Conservation (phyloP, 2,888 invertebrate genomes). For the Julus scandinavius region DNA sequence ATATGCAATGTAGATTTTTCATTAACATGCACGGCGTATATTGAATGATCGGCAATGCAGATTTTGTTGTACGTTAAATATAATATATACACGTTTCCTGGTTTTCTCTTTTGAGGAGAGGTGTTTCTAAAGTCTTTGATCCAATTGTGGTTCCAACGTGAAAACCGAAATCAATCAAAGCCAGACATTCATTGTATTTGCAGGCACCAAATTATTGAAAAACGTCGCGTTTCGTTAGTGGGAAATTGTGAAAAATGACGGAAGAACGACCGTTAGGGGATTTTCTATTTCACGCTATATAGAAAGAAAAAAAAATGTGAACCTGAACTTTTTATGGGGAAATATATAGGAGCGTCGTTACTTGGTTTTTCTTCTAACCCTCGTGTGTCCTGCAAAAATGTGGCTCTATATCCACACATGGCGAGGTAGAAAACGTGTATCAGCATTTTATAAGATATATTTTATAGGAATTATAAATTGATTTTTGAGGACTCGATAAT, state of each 20-base stretch:
- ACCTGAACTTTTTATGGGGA: not conserved
- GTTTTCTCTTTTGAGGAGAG: not conserved
- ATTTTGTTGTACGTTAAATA: not conserved
- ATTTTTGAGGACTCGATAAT: conserved; percentile 22
- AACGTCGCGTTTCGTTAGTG: conserved; percentile 34
- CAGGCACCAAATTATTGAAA: conserved; percentile 44
- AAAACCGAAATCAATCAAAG: conserved; percentile 6
- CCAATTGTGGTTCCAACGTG: not conserved
- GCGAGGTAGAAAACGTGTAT: not conserved
- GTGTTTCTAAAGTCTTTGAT: conserved; percentile 29
- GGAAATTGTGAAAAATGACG: conserved; percentile 25
- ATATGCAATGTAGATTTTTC: not conserved
- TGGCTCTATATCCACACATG: not conserved
- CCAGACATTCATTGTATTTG: conserved; percentile 25
- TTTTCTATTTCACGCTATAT: not conserved
- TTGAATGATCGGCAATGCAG: not conserved
- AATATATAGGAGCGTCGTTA: not conserved
- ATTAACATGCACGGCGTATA: not conserved
- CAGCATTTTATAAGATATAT: conserved; percentile 10
- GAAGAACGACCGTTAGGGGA: not conserved
- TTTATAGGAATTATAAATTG: conserved; percentile 45
- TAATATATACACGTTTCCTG: not conserved
- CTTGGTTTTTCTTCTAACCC: not conserved
- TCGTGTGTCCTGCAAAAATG: not conserved
- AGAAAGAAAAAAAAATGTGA: not conserved